These are phyloP conservation scores for Hydrozoanthus gracilis DNA, from an alignment of 92 coral and sea anemone genomes.

Conservation along the genomic window DNA sequence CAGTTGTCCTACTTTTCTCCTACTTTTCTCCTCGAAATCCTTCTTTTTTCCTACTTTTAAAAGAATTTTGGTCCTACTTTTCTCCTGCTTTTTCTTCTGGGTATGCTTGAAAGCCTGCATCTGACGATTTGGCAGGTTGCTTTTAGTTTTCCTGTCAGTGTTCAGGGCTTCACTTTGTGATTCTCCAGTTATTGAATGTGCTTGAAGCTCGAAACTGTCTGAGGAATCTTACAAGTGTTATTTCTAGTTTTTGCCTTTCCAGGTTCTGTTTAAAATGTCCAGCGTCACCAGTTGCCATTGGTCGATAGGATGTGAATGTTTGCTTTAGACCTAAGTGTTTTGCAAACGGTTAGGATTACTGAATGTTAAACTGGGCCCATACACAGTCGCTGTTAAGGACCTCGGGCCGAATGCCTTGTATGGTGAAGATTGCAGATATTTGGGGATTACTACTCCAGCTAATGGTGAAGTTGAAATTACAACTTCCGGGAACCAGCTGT, in stretches of 20 bases:
- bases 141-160: constrained; percentile 58
- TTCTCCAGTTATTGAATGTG: constrained; percentile 57
- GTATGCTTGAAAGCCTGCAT: too few relatives aligned
- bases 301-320: constrained; percentile 57
- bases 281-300: constrained; percentile 56
- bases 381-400: constrained; percentile 59
- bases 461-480: constrained; percentile 60
- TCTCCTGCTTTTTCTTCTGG: too few relatives aligned
- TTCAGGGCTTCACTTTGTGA: constrained; percentile 65
- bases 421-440: constrained; percentile 67
- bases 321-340: constrained; percentile 59
- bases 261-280: constrained; percentile 54
- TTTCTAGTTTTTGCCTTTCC: constrained; percentile 59
- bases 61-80: too few relatives aligned
- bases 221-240: constrained; percentile 60
- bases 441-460: constrained; percentile 59
- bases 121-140: constrained; percentile 53
- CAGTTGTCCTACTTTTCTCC: too few relatives aligned
- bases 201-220: constrained; percentile 61
- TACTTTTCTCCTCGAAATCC: too few relatives aligned
- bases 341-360: constrained; percentile 53
- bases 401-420: constrained; percentile 66
- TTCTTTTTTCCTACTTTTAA: too few relatives aligned
- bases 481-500: constrained; percentile 75
- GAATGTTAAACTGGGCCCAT: constrained; percentile 53